A percentile compares a stretch with the other conserved stretches of the same genome.
Evolutionary conservation across 2,888 invertebrate genomes (phyloP).

Genomic region (Drosophila robusta): DNA sequence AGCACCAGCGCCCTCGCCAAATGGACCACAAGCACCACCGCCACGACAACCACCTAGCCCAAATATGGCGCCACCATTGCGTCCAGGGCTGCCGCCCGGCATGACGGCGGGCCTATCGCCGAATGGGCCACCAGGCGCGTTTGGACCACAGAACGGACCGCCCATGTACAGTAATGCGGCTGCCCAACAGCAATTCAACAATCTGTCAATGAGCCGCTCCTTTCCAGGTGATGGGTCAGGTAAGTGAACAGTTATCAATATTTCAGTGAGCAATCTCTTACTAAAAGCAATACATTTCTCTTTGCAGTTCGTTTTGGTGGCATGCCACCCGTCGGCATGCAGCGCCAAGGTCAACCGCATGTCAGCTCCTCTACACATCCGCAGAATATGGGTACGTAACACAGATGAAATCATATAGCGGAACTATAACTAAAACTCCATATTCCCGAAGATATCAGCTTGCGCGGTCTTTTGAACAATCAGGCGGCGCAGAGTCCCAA

Average conservation of each 20-base stretch:
- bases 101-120: constrained; percentile 83
- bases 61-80: constrained; percentile 84
- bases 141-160: constrained; percentile 83
- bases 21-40: constrained; percentile 81
- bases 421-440: background rate
- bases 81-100: constrained; percentile 83
- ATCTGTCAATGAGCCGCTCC: constrained; percentile 83
- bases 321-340: constrained; percentile 84
- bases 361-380: constrained; percentile 89
- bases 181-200: constrained; percentile 83
- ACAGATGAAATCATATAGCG: background rate
- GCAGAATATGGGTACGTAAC: constrained; percentile 86
- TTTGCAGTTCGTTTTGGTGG: constrained; percentile 83
- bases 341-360: constrained; percentile 86
- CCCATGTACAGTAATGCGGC: constrained; percentile 83
- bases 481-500: constrained; percentile 85
- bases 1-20: constrained; percentile 77
- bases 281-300: constrained; percentile 21
- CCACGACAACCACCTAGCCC: constrained; percentile 84
- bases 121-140: constrained; percentile 79
- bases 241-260: constrained; percentile 62
- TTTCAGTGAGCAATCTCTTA: background rate
- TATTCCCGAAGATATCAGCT: constrained; percentile 82
- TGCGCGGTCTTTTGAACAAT: constrained; percentile 85
- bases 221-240: constrained; percentile 84